Conservation (phyloP, 2,888 invertebrate genomes). For the Merodon equestris region DNA sequence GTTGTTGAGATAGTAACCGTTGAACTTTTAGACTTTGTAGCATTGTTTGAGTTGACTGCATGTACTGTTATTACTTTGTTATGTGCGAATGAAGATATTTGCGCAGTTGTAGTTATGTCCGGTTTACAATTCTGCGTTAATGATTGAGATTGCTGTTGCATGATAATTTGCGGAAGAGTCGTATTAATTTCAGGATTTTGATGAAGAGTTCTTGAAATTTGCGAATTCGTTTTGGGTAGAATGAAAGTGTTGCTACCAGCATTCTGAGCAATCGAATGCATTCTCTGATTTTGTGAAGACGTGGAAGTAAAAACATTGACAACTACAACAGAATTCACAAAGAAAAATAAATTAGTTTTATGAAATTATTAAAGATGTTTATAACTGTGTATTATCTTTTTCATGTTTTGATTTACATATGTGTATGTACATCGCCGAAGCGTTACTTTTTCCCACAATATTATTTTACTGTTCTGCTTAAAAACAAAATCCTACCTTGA, state of each 20-base stretch:
- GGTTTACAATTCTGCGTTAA: slow-evolving; percentile 53
- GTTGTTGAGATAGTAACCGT: slow-evolving; percentile 55
- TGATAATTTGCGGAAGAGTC: slow-evolving; percentile 70
- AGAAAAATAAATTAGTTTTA: slow-evolving; percentile 1
- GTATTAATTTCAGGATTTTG: slow-evolving; percentile 71
- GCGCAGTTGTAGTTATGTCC: slow-evolving; percentile 31
- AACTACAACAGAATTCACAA: slow-evolving; percentile 67
- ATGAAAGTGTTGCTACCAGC: slow-evolving; percentile 66
- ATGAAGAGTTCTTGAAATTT: slow-evolving; percentile 63
- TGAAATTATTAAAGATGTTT: too few species aligned
- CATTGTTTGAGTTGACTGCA: slow-evolving; percentile 67
- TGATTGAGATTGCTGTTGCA: slow-evolving; percentile 69
- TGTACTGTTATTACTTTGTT: slow-evolving; percentile 71
- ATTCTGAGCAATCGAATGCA: slow-evolving; percentile 70
- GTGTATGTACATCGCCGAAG: too few species aligned
- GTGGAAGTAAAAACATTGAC: slow-evolving; percentile 75
- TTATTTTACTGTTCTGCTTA: too few species aligned
- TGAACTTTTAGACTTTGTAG: slow-evolving; percentile 54
- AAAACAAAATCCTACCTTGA: slow-evolving; percentile 72
- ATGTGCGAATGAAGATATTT: slow-evolving; percentile 46
- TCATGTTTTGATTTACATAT: too few species aligned
- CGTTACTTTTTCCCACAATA: too few species aligned
- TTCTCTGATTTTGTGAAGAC: slow-evolving; percentile 69
- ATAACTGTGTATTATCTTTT: too few species aligned
- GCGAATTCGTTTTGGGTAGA: slow-evolving; percentile 49